A percentile compares a stretch with the other conserved stretches of the same genome.
Evolutionary conservation across 2,888 invertebrate species (phyloP).

Genomic region (Mimas tiliae): DNA sequence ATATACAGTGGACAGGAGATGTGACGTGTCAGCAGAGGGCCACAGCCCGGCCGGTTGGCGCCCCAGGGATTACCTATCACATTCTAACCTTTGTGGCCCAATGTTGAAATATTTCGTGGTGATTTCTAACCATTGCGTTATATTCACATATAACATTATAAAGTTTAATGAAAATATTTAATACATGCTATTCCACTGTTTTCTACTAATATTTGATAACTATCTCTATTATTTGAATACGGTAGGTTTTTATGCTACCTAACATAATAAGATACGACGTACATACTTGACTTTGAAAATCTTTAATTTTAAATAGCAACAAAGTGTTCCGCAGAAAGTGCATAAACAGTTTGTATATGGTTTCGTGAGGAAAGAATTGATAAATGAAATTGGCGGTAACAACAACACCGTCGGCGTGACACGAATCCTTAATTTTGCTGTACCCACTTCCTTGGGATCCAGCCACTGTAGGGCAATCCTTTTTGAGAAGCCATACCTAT

Average conservation of each 20-base stretch:
- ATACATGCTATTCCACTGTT: not conserved
- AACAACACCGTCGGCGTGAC: conserved; percentile 61
- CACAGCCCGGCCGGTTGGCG: conserved; percentile 33
- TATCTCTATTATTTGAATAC: too few relatives aligned
- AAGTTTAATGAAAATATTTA: not conserved
- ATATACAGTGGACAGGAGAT: conserved; percentile 39
- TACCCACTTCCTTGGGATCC: conserved; percentile 37
- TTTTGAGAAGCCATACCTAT: conserved; percentile 33
- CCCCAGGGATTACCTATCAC: conserved; percentile 34
- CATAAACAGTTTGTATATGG: conserved; percentile 26
- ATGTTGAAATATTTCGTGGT: conserved; percentile 1
- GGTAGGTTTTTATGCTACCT: too few relatives aligned
- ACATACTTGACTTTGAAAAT: too few relatives aligned
- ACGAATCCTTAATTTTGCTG: conserved; percentile 65
- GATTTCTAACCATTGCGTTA: not conserved
- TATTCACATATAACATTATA: not conserved
- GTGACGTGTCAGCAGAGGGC: conserved; percentile 51
- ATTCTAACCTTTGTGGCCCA: conserved; percentile 37
- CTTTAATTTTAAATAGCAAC: not conserved
- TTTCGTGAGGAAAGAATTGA: conserved; percentile 66
- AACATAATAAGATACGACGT: too few relatives aligned
- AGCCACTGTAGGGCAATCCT: conserved; percentile 43
- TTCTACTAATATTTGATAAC: not conserved
- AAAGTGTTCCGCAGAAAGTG: conserved; percentile 7
- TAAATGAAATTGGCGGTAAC: conserved; percentile 69